These are phyloP conservation scores for Sinocyclocheilus anshuiensis DNA, from an alignment of 2,113 vertebrate species.

Conservation along the genomic window DNA sequence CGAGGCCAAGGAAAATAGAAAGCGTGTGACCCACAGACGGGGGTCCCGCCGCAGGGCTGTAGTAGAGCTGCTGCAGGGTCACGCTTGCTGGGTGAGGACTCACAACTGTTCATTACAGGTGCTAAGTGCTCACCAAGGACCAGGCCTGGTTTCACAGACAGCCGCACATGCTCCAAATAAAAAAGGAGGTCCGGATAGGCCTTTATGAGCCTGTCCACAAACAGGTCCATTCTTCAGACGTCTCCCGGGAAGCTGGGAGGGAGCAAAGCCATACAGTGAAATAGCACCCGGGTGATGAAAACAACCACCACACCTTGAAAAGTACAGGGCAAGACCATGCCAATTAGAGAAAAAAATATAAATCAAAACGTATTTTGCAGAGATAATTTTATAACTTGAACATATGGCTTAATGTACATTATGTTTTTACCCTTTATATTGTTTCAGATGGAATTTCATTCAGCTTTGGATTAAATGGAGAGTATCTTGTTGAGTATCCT, in stretches of 20 bases:
- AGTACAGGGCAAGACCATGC: slow-evolving; percentile 47
- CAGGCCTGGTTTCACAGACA: slow-evolving; percentile 46
- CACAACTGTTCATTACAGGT: slow-evolving; percentile 69
- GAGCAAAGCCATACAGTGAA: slow-evolving; percentile 54
- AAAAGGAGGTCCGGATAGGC: slow-evolving; percentile 36
- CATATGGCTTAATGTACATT: too few relatives aligned
- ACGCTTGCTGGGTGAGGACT: slow-evolving; percentile 47
- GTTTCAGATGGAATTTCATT: background rate
- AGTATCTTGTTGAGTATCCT: background rate
- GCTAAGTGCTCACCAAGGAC: slow-evolving; percentile 70
- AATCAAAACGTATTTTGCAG: slow-evolving; percentile 56
- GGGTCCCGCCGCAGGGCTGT: slow-evolving; percentile 33
- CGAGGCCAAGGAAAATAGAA: slow-evolving; percentile 69
- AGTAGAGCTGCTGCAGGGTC: slow-evolving; percentile 38
- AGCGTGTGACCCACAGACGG: slow-evolving; percentile 32
- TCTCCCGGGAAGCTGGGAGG: slow-evolving; percentile 53
- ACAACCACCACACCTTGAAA: slow-evolving; percentile 34
- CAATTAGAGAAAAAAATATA: slow-evolving; percentile 64
- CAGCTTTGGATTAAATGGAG: background rate
- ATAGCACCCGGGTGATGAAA: slow-evolving; percentile 58
- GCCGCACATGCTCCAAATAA: slow-evolving; percentile 47
- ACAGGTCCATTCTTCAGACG: slow-evolving; percentile 61
- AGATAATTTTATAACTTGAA: slow-evolving; percentile 40
- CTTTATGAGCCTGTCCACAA: slow-evolving; percentile 64
- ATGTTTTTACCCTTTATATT: background rate